Evolutionary conservation across 2,797 vertebrate species (phyloP), one percentile per base, ranked within the genome.

Genomic region (Argyrosomus regius): DNA sequence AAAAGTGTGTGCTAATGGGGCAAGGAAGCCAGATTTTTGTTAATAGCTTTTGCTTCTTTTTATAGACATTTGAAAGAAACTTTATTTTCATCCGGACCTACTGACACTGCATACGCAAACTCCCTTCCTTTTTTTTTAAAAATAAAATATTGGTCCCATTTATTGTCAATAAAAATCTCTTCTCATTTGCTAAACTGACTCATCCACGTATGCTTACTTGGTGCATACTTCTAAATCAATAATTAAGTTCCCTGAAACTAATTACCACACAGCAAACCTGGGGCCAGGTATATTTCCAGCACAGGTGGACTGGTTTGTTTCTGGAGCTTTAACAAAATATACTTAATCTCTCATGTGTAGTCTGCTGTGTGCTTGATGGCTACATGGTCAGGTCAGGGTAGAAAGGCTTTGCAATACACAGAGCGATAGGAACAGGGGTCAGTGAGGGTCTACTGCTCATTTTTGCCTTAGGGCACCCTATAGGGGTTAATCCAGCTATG

Each of bases 171-270:
- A 56, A 22, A 41, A 12, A 18, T 22, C 1, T 50, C 31, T 35
- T 35, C 31, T 35, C 7, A 35, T 6, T 39, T 39, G 35, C 35
- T 9, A 39, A 39, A 2, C 35, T 39, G 35, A 39, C 35, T 39
- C 35, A 9, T 8, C 8, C 35, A 39, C 35, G 2, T 71, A 18
- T 74, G 43, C 56, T 62, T 66, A 57, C 35, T 17, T 22, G 24
- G 64, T 63, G 46, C 24, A 54, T 63, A 22, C 67, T 59, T 45
- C 20, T 66, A 71, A 77, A 77, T 58, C 0, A 77, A 72, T 64
- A 61, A 78, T 82, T 50, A 69, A 68, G 77, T 80, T 60, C 28
- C 22, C 24, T 24, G 41, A 48, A 77, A 65, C 2, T 78, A 69
- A 78, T 50, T 66, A 50, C 24, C 1, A 1, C 31, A 64, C 9